Base-by-base conservation (phyloP, 2,888 invertebrate species). In the Autographa gamma region DNA sequence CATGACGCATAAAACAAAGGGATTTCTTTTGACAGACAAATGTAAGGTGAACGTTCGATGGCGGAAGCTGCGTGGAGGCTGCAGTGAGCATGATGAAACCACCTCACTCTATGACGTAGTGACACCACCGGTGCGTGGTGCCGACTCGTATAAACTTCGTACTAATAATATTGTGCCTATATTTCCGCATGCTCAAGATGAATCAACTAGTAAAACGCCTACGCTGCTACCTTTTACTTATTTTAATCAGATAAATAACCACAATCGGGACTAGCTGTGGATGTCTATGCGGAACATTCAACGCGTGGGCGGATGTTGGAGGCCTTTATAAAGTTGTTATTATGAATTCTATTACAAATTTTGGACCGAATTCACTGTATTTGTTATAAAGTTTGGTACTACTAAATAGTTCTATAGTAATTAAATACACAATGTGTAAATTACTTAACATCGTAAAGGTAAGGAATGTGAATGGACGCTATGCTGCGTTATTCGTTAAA, bases 21-120 rank as follows among this genome's bases (percentile, higher is more conserved):
- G 76, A 75, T 84, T 81, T 74, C 58, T 67, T 76, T 85, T 76
- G 74, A 82, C 77, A 83, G 71, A 86, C 82, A 86, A 86, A 48
- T 48, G 48, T 48, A 48, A 93, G 94, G 92, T 94, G 92, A 95
- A 93, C 82, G 94, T 79, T 91, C 93, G 92, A 90, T 91, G 90
- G 91, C 93, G 94, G 94, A 94, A 94, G 90, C 69, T 76, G 84
- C 79, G 81, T 78, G 86, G 89, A 92, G 93, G 93, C 89, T 93
- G 80, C 71, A 77, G 76, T 77, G 73, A 82, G 74, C 78, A 82
- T 92, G 93, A 92, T 90, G 93, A 93, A 94, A 93, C 87, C 82
- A 79, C 83, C 85, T 81, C 82, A 88, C 77, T 86, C 86, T 87
- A 84, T 91, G 91, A 90, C 90, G 92, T 85, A 83, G 83, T 69